These are phyloP conservation scores for Trichonephila inaurata DNA, from an alignment of 1,140 invertebrate species.

Conservation along the genomic window DNA sequence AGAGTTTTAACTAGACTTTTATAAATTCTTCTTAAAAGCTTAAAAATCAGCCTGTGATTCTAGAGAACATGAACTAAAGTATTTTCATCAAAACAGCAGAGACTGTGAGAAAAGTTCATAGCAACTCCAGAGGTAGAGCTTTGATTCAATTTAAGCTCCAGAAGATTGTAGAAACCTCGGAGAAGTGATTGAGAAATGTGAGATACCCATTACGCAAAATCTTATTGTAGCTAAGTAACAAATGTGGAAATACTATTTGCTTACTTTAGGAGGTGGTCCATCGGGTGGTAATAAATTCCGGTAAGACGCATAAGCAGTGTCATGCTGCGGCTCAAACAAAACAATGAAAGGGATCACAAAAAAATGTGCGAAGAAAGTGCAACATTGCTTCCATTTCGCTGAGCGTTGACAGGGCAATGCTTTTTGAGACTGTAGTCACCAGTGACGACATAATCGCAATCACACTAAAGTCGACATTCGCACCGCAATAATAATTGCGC, in stretches of 20 bases:
- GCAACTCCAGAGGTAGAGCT: neutral
- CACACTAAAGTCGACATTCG: conserved; percentile 70
- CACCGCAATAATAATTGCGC: conserved; percentile 69
- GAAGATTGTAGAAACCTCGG: neutral
- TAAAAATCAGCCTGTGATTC: no score
- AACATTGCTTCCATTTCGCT: conserved; percentile 55
- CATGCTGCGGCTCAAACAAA: conserved; percentile 62
- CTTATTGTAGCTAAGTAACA: neutral
- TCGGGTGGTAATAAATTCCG: conserved; percentile 47
- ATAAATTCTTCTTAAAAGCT: no score
- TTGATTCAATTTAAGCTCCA: neutral
- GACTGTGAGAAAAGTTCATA: neutral
- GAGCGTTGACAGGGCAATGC: conserved; percentile 69
- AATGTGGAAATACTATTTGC: neutral
- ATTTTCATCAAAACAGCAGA: neutral
- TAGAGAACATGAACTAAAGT: no score
- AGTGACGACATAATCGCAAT: conserved; percentile 69
- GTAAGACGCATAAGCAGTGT: conserved; percentile 42
- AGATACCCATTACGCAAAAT: neutral
- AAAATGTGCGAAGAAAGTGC: conserved; percentile 68
- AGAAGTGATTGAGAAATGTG: neutral
- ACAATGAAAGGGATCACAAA: conserved; percentile 46
- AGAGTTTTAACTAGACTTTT: no score
- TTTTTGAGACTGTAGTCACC: conserved; percentile 66
- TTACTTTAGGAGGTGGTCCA: conserved; percentile 24